These are phyloP conservation scores for Anguilla anguilla DNA, from an alignment of 2,797 vertebrate genomes.

Conservation along the genomic window DNA sequence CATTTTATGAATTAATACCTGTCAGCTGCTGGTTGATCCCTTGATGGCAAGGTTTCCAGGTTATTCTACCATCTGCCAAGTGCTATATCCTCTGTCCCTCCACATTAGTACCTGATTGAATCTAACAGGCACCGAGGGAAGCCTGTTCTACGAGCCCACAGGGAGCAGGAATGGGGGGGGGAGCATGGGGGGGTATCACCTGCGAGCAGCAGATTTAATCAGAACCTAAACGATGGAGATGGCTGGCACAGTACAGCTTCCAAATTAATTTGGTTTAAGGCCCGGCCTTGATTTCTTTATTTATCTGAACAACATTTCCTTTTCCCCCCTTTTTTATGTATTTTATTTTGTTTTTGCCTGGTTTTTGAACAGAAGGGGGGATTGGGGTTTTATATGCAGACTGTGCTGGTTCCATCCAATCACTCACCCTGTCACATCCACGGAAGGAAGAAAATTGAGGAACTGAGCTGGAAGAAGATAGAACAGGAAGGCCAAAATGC, in stretches of 20 bases:
- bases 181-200: neutral
- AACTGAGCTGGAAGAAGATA: neutral
- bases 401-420: neutral
- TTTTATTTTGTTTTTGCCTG: neutral
- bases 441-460: neutral
- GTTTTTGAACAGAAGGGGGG: neutral
- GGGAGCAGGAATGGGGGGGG: neutral
- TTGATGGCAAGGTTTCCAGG: constrained; percentile 82
- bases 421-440: neutral
- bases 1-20: constrained; percentile 20
- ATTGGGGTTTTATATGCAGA: neutral
- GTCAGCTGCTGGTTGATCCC: constrained; percentile 10
- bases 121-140: constrained; percentile 83
- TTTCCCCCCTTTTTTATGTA: neutral
- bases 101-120: constrained; percentile 85
- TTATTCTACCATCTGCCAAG: constrained; percentile 83
- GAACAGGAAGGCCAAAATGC: neutral
- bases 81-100: constrained; percentile 82
- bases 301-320: neutral
- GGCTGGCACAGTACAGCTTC: neutral
- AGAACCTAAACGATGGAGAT: neutral
- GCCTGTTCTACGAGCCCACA: constrained; percentile 54
- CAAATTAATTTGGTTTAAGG: neutral
- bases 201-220: constrained; percentile 3
- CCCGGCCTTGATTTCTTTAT: constrained; percentile 9